Evolutionary conservation across 2,113 vertebrate genomes (phyloP), one percentile per base, ranked within the genome.

Genomic region (Gambusia holbrooki): DNA sequence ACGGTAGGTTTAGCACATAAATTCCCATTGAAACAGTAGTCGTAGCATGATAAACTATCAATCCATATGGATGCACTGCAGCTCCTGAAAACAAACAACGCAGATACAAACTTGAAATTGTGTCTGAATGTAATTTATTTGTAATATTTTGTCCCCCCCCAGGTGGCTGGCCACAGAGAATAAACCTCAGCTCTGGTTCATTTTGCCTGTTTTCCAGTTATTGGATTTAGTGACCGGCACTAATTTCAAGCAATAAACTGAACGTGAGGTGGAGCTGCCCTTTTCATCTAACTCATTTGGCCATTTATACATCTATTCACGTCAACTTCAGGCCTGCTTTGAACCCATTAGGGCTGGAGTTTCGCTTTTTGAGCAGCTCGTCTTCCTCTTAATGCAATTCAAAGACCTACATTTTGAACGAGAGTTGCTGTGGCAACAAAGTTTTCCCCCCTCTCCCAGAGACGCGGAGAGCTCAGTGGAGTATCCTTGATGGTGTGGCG

Each of bases 351-450:
- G 78, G 83, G 88, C 54, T 77, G 74, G 89, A 83, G 85, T 72
- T 73, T 83, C 62, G 64, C 72, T 77, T 88, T 84, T 88, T 76
- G 63, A 79, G 83, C 84, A 82, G 85, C 84, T 86, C 86, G 83
- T 82, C 81, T 81, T 81, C 78, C 81, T 87, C 82, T 87, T 93
- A 92, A 93, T 94, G 87, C 62, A 82, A 94, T 94, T 94, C 92
- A 93, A 90, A 94, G 93, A 89, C 91, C 92, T 90, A 87, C 84
- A 93, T 94, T 94, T 88, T 90, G 87, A 84, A 77, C 68, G 77
- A 79, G 90, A 89, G 93, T 94, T 94, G 92, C 92, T 90, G 73
- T 94, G 91, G 94, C 90, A 95, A 95, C 94, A 84, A 91, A 83
- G 84, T 86, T 84, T 71, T 74, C 78, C 74, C 33, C 60, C 79